A percentile compares a stretch with the other conserved stretches of the same genome.
phyloP scores from a whole-genome alignment of 2,888 invertebrate genomes.

The Rotaria macrura region DNA sequence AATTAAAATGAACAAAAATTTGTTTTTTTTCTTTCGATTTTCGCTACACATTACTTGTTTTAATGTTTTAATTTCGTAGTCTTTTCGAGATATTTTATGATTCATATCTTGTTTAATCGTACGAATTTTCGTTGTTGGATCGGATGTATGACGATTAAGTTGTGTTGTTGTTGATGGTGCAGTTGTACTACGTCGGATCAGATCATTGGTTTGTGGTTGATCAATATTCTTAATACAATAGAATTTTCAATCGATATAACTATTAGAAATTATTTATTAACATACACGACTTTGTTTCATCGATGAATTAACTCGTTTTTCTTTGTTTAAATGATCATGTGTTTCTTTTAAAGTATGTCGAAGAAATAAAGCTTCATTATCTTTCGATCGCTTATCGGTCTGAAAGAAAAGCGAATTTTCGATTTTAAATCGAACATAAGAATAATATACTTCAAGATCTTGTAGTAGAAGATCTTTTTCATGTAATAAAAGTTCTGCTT shows the following conservation, averaged over 20 bases:
- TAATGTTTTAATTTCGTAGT: constrained; percentile 45
- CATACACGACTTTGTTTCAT: constrained; percentile 46
- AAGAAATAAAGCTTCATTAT: constrained; percentile 46
- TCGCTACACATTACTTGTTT: constrained; percentile 39
- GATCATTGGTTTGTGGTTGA: constrained; percentile 1
- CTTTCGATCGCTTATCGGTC: constrained; percentile 42
- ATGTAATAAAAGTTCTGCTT: constrained; percentile 32
- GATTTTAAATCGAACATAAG: neutral
- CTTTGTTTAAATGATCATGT: constrained; percentile 44
- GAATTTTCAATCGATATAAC: neutral
- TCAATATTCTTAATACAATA: neutral
- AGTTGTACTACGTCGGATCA: constrained; percentile 16
- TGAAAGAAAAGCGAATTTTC: constrained; percentile 32
- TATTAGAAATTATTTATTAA: neutral
- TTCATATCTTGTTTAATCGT: constrained; percentile 39
- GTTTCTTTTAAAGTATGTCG: constrained; percentile 45
- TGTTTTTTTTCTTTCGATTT: too few species aligned
- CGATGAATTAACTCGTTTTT: constrained; percentile 46
- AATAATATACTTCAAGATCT: constrained; percentile 29
- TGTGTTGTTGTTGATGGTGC: neutral
- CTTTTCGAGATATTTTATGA: constrained; percentile 43
- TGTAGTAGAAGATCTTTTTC: constrained; percentile 34
- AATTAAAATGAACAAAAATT: too few species aligned
- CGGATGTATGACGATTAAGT: constrained; percentile 34
- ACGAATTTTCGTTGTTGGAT: neutral